Percentiles rank a stretch among this genome's conserved stretches.
phyloP scores from a whole-genome alignment of 1,140 invertebrate species.

The Limonius californicus region DNA sequence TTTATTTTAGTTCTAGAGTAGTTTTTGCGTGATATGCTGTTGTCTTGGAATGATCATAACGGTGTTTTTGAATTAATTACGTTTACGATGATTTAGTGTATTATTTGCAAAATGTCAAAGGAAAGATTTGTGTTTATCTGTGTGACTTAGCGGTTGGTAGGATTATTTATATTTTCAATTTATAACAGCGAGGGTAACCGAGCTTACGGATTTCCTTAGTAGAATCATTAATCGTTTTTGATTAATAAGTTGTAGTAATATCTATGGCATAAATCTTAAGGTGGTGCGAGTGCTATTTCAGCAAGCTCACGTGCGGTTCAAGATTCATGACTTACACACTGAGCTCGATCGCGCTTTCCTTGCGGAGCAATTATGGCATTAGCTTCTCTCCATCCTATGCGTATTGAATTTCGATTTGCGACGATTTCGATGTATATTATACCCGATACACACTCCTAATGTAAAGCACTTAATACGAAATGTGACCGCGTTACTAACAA shows the following conservation, averaged over 20 bases:
- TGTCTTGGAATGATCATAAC: no score
- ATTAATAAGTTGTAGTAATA: conserved; percentile 6
- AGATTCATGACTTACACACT: not conserved
- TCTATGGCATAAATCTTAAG: conserved; percentile 1
- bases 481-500: conserved; percentile 2
- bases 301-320: not conserved
- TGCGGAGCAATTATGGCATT: conserved; percentile 1
- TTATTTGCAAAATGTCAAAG: no score
- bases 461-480: conserved; percentile 8
- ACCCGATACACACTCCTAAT: not conserved
- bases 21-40: no score
- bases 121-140: no score
- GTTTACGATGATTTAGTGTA: no score
- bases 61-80: no score
- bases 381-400: not conserved
- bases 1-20: no score
- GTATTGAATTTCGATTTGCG: conserved; percentile 12
- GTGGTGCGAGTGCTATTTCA: not conserved
- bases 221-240: conserved; percentile 3
- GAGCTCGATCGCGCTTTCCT: conserved; percentile 4
- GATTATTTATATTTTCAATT: not conserved
- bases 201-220: conserved; percentile 1
- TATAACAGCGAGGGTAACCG: not conserved
- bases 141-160: no score
- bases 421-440: conserved; percentile 6